These are phyloP conservation scores for Melipona bicolor DNA, from an alignment of 2,888 invertebrate genomes.

Conservation along the genomic window DNA sequence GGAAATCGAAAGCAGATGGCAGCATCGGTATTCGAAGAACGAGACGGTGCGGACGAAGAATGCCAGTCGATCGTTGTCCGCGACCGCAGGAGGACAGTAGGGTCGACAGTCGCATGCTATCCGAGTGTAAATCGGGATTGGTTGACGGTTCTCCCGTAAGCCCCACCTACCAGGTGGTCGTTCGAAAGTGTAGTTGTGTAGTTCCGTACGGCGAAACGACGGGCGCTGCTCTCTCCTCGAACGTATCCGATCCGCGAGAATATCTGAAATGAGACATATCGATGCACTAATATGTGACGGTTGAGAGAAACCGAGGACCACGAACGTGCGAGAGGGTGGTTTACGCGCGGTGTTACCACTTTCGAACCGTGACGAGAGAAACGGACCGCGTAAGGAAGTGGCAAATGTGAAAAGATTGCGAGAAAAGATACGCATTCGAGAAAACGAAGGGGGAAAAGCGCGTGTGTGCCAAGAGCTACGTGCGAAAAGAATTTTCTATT, in stretches of 20 bases:
- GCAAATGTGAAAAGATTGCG: conserved; percentile 47
- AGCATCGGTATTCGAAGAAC: conserved; percentile 26
- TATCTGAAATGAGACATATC: conserved; percentile 79
- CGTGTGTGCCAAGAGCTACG: conserved; percentile 58
- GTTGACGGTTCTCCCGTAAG: conserved; percentile 61
- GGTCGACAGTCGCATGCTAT: conserved; percentile 54
- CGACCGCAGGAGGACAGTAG: conserved; percentile 64
- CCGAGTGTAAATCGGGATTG: conserved; percentile 56
- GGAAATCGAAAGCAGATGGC: conserved; percentile 50
- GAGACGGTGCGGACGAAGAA: background rate
- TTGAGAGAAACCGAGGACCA: conserved; percentile 64
- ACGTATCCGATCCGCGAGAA: conserved; percentile 75
- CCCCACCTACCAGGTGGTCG: conserved; percentile 82
- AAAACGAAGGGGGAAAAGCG: conserved; percentile 47
- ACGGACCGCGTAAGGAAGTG: conserved; percentile 55
- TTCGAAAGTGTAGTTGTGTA: conserved; percentile 82
- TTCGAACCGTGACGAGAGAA: conserved; percentile 62
- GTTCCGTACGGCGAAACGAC: conserved; percentile 79
- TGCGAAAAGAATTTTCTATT: conserved; percentile 55
- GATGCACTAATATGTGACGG: conserved; percentile 80
- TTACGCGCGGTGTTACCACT: conserved; percentile 70
- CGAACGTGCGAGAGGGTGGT: conserved; percentile 72
- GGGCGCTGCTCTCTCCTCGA: conserved; percentile 74
- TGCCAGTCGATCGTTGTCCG: conserved; percentile 65
- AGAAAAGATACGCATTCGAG: conserved; percentile 35